Evolutionary conservation across 2,888 invertebrate species (phyloP), one percentile per base, ranked within the genome.

Genomic region (Catocala sponsa): DNA sequence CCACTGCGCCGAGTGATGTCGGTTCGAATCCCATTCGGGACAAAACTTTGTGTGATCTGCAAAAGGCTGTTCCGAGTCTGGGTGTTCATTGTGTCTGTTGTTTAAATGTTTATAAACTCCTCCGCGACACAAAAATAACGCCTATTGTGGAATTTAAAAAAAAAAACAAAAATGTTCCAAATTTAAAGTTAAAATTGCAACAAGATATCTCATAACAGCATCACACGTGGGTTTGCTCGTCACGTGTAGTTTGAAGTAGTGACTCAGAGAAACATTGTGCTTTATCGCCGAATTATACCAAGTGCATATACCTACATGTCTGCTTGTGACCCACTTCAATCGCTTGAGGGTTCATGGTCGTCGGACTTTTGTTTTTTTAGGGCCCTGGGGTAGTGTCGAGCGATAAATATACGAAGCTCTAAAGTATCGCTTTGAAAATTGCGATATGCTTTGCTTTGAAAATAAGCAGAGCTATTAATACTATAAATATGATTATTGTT

Each of bases 311-410:
- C 48, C 13, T 41, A 56, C 12, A 59, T 55, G 55, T 68, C 64
- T 65, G 72, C 57, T 59, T 55, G 56, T 75, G 79, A 80, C 79
- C 79, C 68, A 78, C 65, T 77, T 81, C 62, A 67, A 70, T 65
- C 63, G 65, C 65, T 59, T 63, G 67, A 71, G 68, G 74, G 81
- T 81, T 81, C 81, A 81, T 55, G 82, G 80, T 48, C 78, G 63
- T 50, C 47, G 64, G 48, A 62, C 72, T 75, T 76, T 78, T 76
- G 72, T 70, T 68, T 64, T 38, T 6, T 66, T 32, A 65, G 33
- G 63, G 0, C 10, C 32, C 43, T 56, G 0, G 0, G 7, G 46
- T 59, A 65, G 42, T 57, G 32, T 0, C 5, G 12, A 48, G 43
- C 52, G 43, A 49, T 12, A 55, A 62, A 55, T 59, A 49, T 41